Evolutionary conservation across 2,888 invertebrate genomes (phyloP).

Genomic region (Melieria picta): DNA sequence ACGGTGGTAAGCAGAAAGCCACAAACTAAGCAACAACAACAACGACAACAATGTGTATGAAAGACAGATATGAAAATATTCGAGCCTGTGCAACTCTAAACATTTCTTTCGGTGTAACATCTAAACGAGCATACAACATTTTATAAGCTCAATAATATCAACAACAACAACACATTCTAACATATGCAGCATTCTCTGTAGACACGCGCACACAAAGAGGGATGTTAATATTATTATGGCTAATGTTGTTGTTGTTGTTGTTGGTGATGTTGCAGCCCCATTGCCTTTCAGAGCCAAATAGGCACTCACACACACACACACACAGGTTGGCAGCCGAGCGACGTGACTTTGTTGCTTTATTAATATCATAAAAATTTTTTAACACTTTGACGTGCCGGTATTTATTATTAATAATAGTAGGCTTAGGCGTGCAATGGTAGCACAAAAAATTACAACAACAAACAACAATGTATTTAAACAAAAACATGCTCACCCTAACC

Average conservation of each 20-base stretch:
- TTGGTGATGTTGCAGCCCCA: neutral
- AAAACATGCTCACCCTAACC: too few relatives aligned
- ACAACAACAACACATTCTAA: neutral
- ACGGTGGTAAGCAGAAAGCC: neutral
- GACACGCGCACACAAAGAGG: neutral
- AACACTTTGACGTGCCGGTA: constrained; percentile 48
- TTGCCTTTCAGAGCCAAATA: neutral
- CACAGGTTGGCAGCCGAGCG: neutral
- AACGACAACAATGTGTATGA: neutral
- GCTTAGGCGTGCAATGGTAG: too few relatives aligned
- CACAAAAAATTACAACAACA: too few relatives aligned
- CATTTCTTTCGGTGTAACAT: neutral
- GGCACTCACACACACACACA: neutral
- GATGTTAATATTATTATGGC: neutral
- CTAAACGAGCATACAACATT: neutral
- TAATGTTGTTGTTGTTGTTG: neutral
- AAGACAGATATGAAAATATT: too few relatives aligned
- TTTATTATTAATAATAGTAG: constrained; percentile 43
- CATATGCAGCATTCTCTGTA: neutral
- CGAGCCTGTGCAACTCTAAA: too few relatives aligned
- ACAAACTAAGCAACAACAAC: neutral
- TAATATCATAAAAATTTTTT: constrained; percentile 52
- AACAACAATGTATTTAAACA: too few relatives aligned
- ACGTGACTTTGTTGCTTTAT: constrained; percentile 54
- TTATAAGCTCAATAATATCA: constrained; percentile 22